Conservation (phyloP, 2,797 vertebrate species). For the Lutjanus argentimaculatus region DNA sequence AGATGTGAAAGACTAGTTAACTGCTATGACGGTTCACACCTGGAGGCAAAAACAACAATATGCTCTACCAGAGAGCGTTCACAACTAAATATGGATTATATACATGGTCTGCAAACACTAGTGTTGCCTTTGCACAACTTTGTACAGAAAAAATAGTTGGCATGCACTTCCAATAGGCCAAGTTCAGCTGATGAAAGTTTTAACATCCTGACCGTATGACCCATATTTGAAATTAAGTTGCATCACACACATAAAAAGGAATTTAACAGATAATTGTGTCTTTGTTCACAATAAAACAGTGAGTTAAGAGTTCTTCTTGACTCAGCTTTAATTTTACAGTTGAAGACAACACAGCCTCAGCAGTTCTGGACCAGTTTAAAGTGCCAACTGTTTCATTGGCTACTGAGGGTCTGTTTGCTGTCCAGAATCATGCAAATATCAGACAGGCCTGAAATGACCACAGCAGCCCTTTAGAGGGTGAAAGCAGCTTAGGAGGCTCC, state of each 20-base stretch:
- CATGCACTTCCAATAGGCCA: not conserved
- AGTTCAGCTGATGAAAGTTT: not conserved
- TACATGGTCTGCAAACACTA: constrained; percentile 1
- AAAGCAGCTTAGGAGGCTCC: not conserved
- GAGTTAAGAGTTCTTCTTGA: not conserved
- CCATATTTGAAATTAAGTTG: not conserved
- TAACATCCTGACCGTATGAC: not conserved
- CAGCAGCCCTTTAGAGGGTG: not conserved
- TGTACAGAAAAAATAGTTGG: not conserved
- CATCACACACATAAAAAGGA: not conserved
- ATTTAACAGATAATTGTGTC: not conserved
- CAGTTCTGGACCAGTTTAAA: not conserved
- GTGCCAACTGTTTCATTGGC: not conserved
- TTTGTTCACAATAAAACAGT: not conserved
- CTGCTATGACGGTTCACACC: constrained; percentile 55
- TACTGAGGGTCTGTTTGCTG: not conserved
- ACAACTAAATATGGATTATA: not conserved
- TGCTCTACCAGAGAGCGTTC: too few species aligned
- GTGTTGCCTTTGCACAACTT: not conserved
- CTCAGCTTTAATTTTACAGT: constrained; percentile 3
- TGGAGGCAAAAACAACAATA: constrained; percentile 61
- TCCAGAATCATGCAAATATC: not conserved
- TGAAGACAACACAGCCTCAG: not conserved
- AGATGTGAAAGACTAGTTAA: constrained; percentile 71
- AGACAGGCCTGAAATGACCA: not conserved